Evolutionary conservation across 1,140 invertebrate species (phyloP), one percentile per base, ranked within the genome.

Genomic region (Ceratina japonica): DNA sequence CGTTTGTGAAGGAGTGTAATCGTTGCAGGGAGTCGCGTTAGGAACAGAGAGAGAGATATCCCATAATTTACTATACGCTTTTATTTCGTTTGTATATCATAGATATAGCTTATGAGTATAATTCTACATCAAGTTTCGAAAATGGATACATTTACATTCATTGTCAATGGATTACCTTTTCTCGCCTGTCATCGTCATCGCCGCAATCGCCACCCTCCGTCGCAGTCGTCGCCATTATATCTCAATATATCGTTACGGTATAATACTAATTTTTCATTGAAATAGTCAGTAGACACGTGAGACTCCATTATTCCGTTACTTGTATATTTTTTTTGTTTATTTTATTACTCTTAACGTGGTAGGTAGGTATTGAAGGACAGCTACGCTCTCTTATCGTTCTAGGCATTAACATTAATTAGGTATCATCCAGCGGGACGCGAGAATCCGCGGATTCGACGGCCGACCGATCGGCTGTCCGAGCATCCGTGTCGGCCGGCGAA

Each of bases 131-230:
- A 92, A 93, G 89, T 92, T 93, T 92, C 87, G 88, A 91, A 92
- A 92, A 92, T 92, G 92, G 92, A 93, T 93, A 93, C 92, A 93
- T 92, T 92, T 93, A 93, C 92, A 93, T 93, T 93, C 91, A 93
- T 92, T 93, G 91, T 91, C 92, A 92, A 90, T 92, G 90, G 90
- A 91, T 92, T 92, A 92, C 86, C 91, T 86, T 86, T 82, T 87
- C 89, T 82, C 80, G 68, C 76, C 68, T 62, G 56, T 70, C 75
- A 44, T 70, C 63, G 49, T 66, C 82, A 83, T 81, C 77, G 80
- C 77, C 81, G 37, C 37, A 49, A 70, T 84, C 74, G 78, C 80
- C 75, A 81, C 79, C 77, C 68, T 84, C 65, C 62, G 62, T 63
- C 77, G 79, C 65, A 24, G 62, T 63, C 77, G 79, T 84, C 84